Evolutionary conservation across 2,797 vertebrate genomes (phyloP), one percentile per base, ranked within the genome.

Genomic region (Ctenochaetus hawaiiensis): DNA sequence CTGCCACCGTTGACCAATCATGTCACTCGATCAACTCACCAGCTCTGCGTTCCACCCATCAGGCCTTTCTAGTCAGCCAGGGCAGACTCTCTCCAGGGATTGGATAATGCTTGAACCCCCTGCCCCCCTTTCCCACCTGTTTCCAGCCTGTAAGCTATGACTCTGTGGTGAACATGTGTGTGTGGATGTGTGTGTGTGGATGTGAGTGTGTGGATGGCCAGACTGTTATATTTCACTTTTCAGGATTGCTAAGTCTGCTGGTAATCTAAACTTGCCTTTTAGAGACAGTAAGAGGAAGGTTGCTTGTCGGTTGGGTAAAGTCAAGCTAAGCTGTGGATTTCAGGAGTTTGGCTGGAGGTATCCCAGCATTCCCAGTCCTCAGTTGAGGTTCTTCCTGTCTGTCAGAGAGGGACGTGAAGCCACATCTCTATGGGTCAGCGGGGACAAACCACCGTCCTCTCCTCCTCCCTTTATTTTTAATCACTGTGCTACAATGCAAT

Each of bases 111-210:
- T 92, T 92, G 92, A 93, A 91, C 41, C 52, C 84, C 84, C 72
- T 67, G 5, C 63, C 74, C 76, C 83, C 67, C 6, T 60, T 20
- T 30, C 83, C 83, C 78, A 86, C 86, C 88, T 86, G 83, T 88
- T 82, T 92, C 92, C 93, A 94, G 91, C 89, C 84, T 90, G 81
- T 94, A 94, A 94, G 91, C 92, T 94, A 93, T 81, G 73, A 87
- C 86, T 83, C 81, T 78, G 74, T 87, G 87, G 78, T 80, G 68
- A 60, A 58, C 77, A 39, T 56, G 16, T 68, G 74, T 78, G 63
- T 70, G 23, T 61, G 56, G 30, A 30, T 65, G 48, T 70, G 65
- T 65, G 58, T 80, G 43, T 60, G 64, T 62, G 72, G 45, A 47
- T 58, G 66, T 30, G 44, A 57, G 47, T 57, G 54, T 57, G 66